Percentiles rank a stretch among this genome's conserved stretches.
phyloP scores from a whole-genome alignment of 2,888 invertebrate species.

The Punctoribates punctum region DNA sequence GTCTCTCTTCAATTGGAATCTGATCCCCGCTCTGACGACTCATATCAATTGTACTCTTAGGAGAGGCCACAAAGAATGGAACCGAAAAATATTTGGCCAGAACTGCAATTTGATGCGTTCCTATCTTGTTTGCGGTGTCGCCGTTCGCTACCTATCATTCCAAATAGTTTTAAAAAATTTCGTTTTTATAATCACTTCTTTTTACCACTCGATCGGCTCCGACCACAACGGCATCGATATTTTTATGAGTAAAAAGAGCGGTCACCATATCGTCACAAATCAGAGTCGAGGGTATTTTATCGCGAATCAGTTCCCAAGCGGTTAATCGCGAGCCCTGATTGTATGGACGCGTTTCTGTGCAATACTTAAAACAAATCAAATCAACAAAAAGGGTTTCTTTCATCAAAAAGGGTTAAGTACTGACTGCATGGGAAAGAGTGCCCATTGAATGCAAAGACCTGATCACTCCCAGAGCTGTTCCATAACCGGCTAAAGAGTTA shows the following conservation, averaged over 20 bases:
- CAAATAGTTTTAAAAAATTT: no score
- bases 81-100: constrained; percentile 83
- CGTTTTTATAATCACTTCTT: no score
- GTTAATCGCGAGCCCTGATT: constrained; percentile 95
- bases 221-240: constrained; percentile 87
- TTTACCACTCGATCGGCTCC: constrained; percentile 75
- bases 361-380: constrained; percentile 59
- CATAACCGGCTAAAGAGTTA: constrained; percentile 80
- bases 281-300: constrained; percentile 83
- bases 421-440: constrained; percentile 66
- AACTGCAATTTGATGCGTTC: constrained; percentile 87
- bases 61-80: constrained; percentile 93
- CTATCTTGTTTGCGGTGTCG: constrained; percentile 98
- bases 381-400: not conserved
- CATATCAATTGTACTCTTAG: constrained; percentile 81
- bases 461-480: constrained; percentile 92
- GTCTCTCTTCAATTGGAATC: constrained; percentile 90
- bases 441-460: constrained; percentile 66
- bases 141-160: constrained; percentile 79
- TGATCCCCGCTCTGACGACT: constrained; percentile 71
- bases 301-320: constrained; percentile 88
- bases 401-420: not conserved
- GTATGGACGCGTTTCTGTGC: constrained; percentile 96
- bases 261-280: constrained; percentile 95
- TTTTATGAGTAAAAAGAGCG: constrained; percentile 75